phyloP scores from a whole-genome alignment of 2,888 invertebrate species.

The Tachystola acroxantha region DNA sequence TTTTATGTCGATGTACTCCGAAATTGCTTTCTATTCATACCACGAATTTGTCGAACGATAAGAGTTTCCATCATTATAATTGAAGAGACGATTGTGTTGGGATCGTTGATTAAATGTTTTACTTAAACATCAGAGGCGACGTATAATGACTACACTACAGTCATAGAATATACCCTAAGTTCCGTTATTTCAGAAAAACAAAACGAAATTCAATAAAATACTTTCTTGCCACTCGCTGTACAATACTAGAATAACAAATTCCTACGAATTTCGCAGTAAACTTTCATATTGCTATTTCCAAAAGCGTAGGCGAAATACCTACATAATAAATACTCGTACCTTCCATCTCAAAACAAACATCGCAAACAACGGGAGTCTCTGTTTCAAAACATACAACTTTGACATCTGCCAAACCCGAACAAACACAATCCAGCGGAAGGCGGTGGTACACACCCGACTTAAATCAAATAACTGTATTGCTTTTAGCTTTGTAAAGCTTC shows the following conservation, averaged over 20 bases:
- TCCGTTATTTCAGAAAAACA: too few species aligned
- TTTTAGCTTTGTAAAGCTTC: conserved; percentile 76
- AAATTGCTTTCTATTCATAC: too few species aligned
- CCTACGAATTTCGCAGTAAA: conserved; percentile 2
- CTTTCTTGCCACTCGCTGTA: neutral
- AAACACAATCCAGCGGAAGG: conserved; percentile 74
- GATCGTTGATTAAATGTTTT: too few species aligned
- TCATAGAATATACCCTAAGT: too few species aligned
- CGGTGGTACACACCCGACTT: conserved; percentile 71
- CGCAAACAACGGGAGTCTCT: conserved; percentile 59
- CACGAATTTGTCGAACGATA: too few species aligned
- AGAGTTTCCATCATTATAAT: too few species aligned
- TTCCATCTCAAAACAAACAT: conserved; percentile 59
- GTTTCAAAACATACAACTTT: conserved; percentile 76
- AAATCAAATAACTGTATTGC: conserved; percentile 79
- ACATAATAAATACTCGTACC: conserved; percentile 28
- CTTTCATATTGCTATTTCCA: conserved; percentile 5
- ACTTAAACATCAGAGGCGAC: too few species aligned
- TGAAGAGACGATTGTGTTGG: too few species aligned
- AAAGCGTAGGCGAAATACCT: conserved; percentile 9
- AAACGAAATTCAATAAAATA: too few species aligned
- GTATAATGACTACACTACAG: too few species aligned
- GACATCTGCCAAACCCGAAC: conserved; percentile 76
- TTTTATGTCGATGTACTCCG: neutral
- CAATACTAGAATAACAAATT: conserved; percentile 1